Base-by-base conservation (phyloP, 2,888 invertebrate species). In the Clusia tigrina region DNA sequence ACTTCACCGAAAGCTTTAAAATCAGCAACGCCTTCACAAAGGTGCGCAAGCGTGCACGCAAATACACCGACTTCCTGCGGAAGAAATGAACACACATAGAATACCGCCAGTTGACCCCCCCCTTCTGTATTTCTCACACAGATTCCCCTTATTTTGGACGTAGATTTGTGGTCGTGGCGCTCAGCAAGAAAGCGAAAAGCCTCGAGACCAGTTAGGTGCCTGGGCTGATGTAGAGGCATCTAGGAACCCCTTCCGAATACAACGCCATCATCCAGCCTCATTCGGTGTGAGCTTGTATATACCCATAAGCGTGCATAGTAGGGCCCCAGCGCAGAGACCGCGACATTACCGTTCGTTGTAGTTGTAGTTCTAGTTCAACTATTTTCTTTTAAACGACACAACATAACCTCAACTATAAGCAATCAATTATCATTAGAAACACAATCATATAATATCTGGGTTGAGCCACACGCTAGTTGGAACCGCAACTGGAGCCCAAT, bases 1-100 rank as follows among this genome's bases (percentile, higher is more conserved):
- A 76, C 65, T 74, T 78, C 65, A 75, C 80, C 46, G 82, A 82
- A 63, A 81, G 80, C 64, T 81, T 81, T 66, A 82, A 82, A 68
- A 70, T 83, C 67, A 78, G 80, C 64, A 81, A 74, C 63, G 83
- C 83, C 62, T 70, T 83, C 18, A 81, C 77, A 65, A 73, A 76
- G 66, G 83, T 83, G 61, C 79, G 83, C 69, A 84, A 79, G 71
- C 81, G 83, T 66, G 84, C 83, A 69, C 80, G 82, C 71, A 83
- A 84, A 75, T 84, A 80, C 75, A 80, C 83, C 51, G 82, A 83
- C 52, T 83, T 81, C 66, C 72, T 83, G 67, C 82, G 82, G 71
- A 83, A 81, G 69, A 83, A 83, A 71, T 82, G 76, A 76, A 60
- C 17, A 12, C 20, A 24, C 23, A 23, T 53, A 2, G n/a, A 58